Conservation (phyloP, 2,888 invertebrate species). For the Opisthograptis luteolata region DNA sequence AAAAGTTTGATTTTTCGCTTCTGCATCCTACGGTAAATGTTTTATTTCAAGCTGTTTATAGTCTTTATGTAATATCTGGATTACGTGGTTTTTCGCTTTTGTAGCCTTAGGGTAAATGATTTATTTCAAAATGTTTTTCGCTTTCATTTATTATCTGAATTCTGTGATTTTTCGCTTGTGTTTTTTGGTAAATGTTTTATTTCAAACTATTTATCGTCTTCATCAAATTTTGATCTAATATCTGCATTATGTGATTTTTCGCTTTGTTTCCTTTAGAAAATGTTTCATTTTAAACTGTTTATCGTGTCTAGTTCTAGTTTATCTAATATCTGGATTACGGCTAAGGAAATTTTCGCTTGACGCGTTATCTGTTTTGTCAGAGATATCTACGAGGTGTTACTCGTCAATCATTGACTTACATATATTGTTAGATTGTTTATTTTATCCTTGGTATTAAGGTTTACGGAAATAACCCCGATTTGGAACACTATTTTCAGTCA, state of each 20-base stretch:
- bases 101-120: too few species aligned
- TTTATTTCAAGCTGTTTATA: slow-evolving; percentile 11
- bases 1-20: slow-evolving; percentile 26
- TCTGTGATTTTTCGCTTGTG: too few species aligned
- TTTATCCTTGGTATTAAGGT: neutral
- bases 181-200: too few species aligned
- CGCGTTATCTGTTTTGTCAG: slow-evolving; percentile 5
- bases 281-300: slow-evolving; percentile 9
- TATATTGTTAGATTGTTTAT: slow-evolving; percentile 1
- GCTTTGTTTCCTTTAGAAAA: too few species aligned
- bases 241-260: too few species aligned
- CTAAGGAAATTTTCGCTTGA: slow-evolving; percentile 10
- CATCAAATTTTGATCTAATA: neutral
- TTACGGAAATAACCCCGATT: neutral
- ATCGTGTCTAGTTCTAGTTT: neutral
- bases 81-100: too few species aligned
- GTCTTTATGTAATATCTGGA: slow-evolving; percentile 8
- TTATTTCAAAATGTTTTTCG: too few species aligned
- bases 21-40: too few species aligned
- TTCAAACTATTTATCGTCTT: too few species aligned
- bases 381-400: slow-evolving; percentile 3
- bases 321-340: slow-evolving; percentile 10
- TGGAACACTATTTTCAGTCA: too few species aligned
- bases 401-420: slow-evolving; percentile 23
- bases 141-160: too few species aligned